Base-by-base conservation (phyloP, 2,888 invertebrate species). In the Macrosiphum euphorbiae region DNA sequence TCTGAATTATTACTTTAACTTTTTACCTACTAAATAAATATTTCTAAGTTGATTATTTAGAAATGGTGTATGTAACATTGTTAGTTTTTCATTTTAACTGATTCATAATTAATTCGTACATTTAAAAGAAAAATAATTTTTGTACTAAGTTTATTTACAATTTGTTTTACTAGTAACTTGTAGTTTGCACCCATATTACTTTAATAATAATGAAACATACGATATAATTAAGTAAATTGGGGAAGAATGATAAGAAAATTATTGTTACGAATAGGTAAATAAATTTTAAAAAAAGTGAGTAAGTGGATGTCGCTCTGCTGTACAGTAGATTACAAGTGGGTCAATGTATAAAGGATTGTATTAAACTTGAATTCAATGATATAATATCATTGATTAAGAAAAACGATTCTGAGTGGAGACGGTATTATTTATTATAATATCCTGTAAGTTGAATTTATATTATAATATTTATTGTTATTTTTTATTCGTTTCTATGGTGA, bases 41-140 rank as follows among this genome's bases (percentile, higher is more conserved):
- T 88, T 52, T 88, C 92, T 41, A 67, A 67, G 47, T 67, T 87
- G 88, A 88, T 88, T 92, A 92, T 92, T 88, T 92, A 92, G 47
- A 87, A 92, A 52, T 88, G 67, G 24, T 52, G n/a, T 61, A 92
- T 55, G 26, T 26, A 35, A 87, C 35, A 35, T 50, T 92, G 61
- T 92, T 61, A 50, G 47, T 87, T 92, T 87, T 67, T 67, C 35
- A 67, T 92, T 87, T 61, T 87, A 61, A 87, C 50, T 35, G 88
- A 88, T 55, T 88, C n/a, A 55, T 55, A 88, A 88, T 92, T 67
- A 88, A 88, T 88, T 92, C 28, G 44, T 87, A 26, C 28, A 16
- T n/a, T 50, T 13, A 20, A 55, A 85, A 44, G n/a, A 85, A 58
- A 58, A 85, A 84, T 91, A 44, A 55, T 55, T 84, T 41, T 20